phyloP scores from a whole-genome alignment of 2,113 vertebrate species.

The Nothobranchius furzeri region DNA sequence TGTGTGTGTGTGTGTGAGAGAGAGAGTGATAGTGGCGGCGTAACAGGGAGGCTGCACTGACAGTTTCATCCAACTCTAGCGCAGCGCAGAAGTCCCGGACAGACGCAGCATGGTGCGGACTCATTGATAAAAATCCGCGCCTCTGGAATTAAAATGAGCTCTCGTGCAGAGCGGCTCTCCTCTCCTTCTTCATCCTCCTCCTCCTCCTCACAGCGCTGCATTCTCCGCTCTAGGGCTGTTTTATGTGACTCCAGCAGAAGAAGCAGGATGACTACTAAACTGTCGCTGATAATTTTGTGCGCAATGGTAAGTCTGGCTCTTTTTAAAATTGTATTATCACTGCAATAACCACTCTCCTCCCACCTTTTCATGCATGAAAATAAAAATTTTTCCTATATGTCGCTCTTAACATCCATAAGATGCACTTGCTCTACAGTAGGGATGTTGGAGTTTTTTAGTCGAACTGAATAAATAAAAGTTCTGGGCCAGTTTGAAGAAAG shows the following conservation, averaged over 20 bases:
- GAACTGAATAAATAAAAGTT: background rate
- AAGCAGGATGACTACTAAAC: conserved; percentile 70
- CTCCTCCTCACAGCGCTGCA: conserved; percentile 56
- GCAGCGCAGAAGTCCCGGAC: conserved; percentile 45
- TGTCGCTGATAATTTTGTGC: conserved; percentile 66
- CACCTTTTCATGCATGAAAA: conserved; percentile 16
- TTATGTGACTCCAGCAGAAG: conserved; percentile 44
- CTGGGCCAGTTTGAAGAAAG: background rate
- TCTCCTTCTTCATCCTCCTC: conserved; percentile 12
- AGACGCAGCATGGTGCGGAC: conserved; percentile 49
- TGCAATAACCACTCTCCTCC: background rate
- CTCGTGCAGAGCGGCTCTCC: conserved; percentile 51
- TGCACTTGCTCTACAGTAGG: background rate
- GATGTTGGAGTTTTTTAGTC: background rate
- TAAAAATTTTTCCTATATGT: background rate
- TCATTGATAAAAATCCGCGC: conserved; percentile 44
- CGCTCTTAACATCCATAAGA: background rate
- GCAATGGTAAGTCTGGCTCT: conserved; percentile 68
- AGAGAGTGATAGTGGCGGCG: conserved; percentile 1
- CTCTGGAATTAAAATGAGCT: conserved; percentile 70
- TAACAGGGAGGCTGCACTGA: conserved; percentile 14
- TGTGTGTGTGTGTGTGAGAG: background rate
- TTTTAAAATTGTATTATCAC: background rate
- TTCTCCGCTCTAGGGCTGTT: conserved; percentile 44
- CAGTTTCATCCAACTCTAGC: conserved; percentile 48